Base-by-base conservation (phyloP, 2,797 vertebrate genomes). In the Microcaecilia unicolor region DNA sequence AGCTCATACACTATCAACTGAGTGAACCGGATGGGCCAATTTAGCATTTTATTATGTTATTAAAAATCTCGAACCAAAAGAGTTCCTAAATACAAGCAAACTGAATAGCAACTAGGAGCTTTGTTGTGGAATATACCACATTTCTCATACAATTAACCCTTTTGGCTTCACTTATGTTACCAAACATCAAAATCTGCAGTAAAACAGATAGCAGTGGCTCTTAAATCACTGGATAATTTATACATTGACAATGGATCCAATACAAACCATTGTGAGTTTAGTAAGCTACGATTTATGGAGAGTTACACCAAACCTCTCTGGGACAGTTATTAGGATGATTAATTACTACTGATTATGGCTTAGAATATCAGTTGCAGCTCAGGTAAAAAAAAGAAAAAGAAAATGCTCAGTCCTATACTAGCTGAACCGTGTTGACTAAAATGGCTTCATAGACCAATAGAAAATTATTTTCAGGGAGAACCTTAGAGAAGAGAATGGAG, bases 141-240 rank as follows among this genome's bases (percentile, higher is more conserved):
- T 43, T 49, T 57, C 41, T 33, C 26, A 25, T 22, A 37, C 16
- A 47, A 45, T 48, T 55, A 35, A 31, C 35, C n/a, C n/a, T 48
- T 57, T 50, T 50, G 18, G 44, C 38, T 47, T 37, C 34, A 18
- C 42, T 46, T 51, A 41, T 30, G 5, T 22, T 57, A 43, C 37
- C 58, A 30, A 48, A 54, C 63, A 52, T 11, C 22, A 52, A 0
- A 18, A 21, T 28, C 35, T 6, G 37, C 25, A 26, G 11, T 46
- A 48, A 65, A 56, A 58, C 17, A 56, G 26, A 7, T 2, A 33
- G 38, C 35, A 44, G 15, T 18, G 9, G 35, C 45, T 52, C 32
- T 51, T 33, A 59, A 58, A 51, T 18, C 52, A 32, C 36, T 35
- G 47, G 43, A 26, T 58, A 42, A 48, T 44, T 58, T 58, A 44